A percentile compares a stretch with the other conserved stretches of the same genome.
These are phyloP conservation scores for Pangasius macronema DNA, from an alignment of 2,797 vertebrate genomes.

Conservation along the genomic window DNA sequence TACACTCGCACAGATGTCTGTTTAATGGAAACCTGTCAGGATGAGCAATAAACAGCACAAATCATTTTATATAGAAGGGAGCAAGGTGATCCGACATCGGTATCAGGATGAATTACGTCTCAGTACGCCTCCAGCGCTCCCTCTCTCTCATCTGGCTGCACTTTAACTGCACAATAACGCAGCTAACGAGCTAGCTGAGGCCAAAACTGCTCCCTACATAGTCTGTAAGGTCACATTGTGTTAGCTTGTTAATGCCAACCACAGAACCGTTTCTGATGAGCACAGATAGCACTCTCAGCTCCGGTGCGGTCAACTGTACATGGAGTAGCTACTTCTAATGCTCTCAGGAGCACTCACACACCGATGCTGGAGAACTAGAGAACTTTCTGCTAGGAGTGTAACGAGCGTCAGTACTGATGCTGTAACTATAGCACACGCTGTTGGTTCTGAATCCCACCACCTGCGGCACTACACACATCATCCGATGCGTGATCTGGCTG, in stretches of 20 bases:
- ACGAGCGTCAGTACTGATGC: no score
- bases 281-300: background rate
- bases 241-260: background rate
- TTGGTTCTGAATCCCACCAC: background rate
- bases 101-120: background rate
- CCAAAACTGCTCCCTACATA: background rate
- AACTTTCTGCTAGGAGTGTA: background rate
- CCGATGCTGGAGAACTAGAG: background rate
- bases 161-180: background rate
- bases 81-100: background rate
- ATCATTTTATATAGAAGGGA: background rate
- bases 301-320: no score
- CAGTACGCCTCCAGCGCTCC: background rate
- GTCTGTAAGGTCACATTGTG: background rate
- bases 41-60: conserved; percentile 5
- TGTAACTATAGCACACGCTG: background rate
- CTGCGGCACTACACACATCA: background rate
- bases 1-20: background rate
- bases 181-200: background rate
- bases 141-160: background rate
- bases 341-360: background rate
- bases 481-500: background rate
- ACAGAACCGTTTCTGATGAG: no score
- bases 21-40: conserved; percentile 24
- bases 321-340: background rate